A percentile compares a stretch with the other conserved stretches of the same genome.
Evolutionary conservation across 1,140 invertebrate genomes (phyloP).

Genomic region (Zaprionus lachaisei): DNA sequence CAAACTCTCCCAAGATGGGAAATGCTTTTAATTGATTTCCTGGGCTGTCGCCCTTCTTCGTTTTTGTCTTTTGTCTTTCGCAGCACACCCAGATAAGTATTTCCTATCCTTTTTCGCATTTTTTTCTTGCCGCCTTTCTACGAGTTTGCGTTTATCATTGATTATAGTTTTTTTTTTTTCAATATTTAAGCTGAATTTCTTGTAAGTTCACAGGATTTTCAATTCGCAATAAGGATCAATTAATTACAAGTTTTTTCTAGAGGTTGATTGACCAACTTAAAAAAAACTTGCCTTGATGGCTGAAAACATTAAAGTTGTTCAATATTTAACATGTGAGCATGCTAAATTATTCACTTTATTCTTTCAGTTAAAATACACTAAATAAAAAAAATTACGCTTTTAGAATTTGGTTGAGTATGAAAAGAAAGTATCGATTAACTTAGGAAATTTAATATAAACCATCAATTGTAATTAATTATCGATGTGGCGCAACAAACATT

Average conservation of each 20-base stretch:
- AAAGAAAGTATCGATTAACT: too few relatives aligned
- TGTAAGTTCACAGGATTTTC: neutral
- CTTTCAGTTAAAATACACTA: too few relatives aligned
- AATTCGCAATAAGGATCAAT: constrained; percentile 18
- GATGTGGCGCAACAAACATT: too few relatives aligned
- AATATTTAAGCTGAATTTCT: constrained; percentile 11
- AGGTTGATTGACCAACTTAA: constrained; percentile 23
- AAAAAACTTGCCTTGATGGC: neutral
- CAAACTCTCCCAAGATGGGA: constrained; percentile 26
- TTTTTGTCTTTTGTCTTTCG: constrained; percentile 37
- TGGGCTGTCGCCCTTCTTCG: constrained; percentile 24
- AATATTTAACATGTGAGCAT: neutral
- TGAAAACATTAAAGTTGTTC: neutral
- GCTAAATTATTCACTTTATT: neutral
- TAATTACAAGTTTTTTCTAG: constrained; percentile 16
- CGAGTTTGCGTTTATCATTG: constrained; percentile 22
- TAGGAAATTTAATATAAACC: too few relatives aligned
- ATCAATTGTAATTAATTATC: too few relatives aligned
- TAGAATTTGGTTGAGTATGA: too few relatives aligned
- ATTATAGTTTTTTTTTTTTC: constrained; percentile 25
- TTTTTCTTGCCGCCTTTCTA: constrained; percentile 4
- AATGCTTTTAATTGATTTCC: constrained; percentile 78
- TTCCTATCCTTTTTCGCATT: constrained; percentile 39
- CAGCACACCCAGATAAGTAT: constrained; percentile 43
- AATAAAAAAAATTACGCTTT: too few relatives aligned